Conservation (phyloP, 2,113 vertebrate genomes). For the Brachionichthys hirsutus region DNA sequence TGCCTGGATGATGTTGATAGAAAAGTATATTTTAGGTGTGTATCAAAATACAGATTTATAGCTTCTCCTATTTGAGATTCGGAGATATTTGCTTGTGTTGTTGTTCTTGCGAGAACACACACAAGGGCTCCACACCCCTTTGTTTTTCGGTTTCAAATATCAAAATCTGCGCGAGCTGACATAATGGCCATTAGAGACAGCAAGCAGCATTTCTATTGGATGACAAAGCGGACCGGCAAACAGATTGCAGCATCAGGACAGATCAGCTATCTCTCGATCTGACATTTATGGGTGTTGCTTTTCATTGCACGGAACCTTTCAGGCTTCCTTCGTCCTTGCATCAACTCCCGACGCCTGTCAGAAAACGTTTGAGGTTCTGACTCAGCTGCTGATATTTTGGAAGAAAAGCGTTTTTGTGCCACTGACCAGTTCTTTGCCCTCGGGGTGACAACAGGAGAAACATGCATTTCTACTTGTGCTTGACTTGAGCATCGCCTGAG, state of each 20-base stretch:
- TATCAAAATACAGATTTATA: constrained; percentile 5
- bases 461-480: constrained; percentile 49
- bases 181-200: too few species aligned
- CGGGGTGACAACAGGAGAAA: constrained; percentile 30
- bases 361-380: constrained; percentile 42
- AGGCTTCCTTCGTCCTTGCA: constrained; percentile 55
- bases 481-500: constrained; percentile 46
- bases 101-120: constrained; percentile 10
- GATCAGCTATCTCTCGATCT: constrained; percentile 64
- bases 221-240: constrained; percentile 49
- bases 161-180: too few species aligned
- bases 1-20: neutral
- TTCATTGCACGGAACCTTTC: constrained; percentile 51
- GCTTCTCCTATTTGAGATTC: too few species aligned
- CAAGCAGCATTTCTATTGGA: constrained; percentile 46
- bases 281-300: constrained; percentile 61
- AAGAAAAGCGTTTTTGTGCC: constrained; percentile 31
- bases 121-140: constrained; percentile 7
- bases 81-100: too few species aligned
- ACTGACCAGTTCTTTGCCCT: constrained; percentile 47
- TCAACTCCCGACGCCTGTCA: constrained; percentile 44
- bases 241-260: constrained; percentile 44
- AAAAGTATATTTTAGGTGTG: neutral
- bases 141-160: too few species aligned
- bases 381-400: constrained; percentile 25